Conservation (phyloP, 2,888 invertebrate species). For the Zaprionus obscuricornis region DNA sequence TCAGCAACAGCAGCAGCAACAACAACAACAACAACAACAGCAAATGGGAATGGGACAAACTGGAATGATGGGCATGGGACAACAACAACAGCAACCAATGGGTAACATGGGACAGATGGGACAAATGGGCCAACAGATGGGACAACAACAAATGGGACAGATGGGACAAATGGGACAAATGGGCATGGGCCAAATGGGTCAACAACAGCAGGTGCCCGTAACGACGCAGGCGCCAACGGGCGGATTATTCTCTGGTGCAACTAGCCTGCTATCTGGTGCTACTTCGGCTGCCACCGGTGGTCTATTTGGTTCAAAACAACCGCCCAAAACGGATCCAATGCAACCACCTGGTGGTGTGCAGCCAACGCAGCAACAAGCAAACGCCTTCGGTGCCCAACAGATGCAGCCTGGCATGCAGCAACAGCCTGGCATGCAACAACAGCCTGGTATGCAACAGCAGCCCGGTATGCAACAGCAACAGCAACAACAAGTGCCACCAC, state of each 20-base stretch:
- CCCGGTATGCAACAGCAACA: conserved; percentile 49
- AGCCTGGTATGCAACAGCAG: conserved; percentile 45
- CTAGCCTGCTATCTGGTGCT: conserved; percentile 84
- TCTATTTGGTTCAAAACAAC: conserved; percentile 83
- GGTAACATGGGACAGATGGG: conserved; percentile 54
- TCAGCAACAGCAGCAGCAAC: conserved; percentile 75
- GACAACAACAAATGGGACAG: conserved; percentile 69
- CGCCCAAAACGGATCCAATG: conserved; percentile 84
- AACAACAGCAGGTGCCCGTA: conserved; percentile 81
- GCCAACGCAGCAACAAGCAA: conserved; percentile 82
- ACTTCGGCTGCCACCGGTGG: conserved; percentile 84
- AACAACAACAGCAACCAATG: conserved; percentile 57
- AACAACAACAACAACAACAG: conserved; percentile 44
- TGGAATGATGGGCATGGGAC: conserved; percentile 48
- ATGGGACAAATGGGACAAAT: conserved; percentile 51
- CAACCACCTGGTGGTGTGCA: conserved; percentile 84
- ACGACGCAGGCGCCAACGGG: conserved; percentile 81
- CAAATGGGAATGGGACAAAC: conserved; percentile 66
- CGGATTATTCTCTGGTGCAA: conserved; percentile 83
- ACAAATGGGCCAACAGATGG: conserved; percentile 57
- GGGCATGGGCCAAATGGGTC: conserved; percentile 59
- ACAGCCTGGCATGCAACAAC: conserved; percentile 64
- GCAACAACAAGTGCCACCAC: conserved; percentile 84
- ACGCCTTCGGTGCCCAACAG: conserved; percentile 81
- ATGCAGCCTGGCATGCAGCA: conserved; percentile 69